These are phyloP conservation scores for Drosophila fuyamai DNA, from an alignment of 1,140 invertebrate species.

Conservation along the genomic window DNA sequence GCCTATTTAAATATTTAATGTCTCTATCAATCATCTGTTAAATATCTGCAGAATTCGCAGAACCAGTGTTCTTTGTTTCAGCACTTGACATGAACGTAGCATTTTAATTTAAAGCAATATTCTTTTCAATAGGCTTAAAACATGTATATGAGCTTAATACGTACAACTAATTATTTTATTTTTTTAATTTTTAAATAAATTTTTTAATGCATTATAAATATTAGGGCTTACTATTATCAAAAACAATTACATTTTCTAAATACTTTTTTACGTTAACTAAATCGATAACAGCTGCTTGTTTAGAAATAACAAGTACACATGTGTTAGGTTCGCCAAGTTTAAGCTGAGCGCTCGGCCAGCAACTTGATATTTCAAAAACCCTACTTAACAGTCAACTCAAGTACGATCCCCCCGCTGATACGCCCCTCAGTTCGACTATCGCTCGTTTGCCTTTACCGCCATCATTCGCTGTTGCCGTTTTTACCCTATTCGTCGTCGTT, in stretches of 20 bases:
- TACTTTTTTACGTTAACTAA: neutral
- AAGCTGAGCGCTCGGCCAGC: neutral
- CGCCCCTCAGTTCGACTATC: conserved; percentile 56
- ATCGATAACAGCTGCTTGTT: neutral
- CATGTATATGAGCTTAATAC: neutral
- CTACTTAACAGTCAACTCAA: conserved; percentile 33
- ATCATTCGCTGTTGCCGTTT: conserved; percentile 65
- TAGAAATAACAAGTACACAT: neutral
- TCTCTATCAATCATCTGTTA: neutral
- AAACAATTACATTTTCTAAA: neutral
- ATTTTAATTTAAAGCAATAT: too few relatives aligned
- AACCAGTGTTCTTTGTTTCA: neutral
- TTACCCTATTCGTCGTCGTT: conserved; percentile 67
- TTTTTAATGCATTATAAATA: too few relatives aligned
- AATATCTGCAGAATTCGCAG: neutral
- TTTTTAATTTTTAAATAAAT: neutral
- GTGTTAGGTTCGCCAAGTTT: neutral
- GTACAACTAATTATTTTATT: neutral
- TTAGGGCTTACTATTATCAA: neutral
- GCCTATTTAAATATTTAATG: neutral
- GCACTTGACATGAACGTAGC: too few relatives aligned
- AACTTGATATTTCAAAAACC: conserved; percentile 7
- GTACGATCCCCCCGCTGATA: conserved; percentile 33
- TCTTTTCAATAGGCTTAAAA: too few relatives aligned
- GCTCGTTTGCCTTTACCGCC: conserved; percentile 60